Percentiles rank a stretch among this genome's conserved stretches.
These are phyloP conservation scores for Triops longicaudatus DNA, from an alignment of 1,140 invertebrate species.

Conservation along the genomic window DNA sequence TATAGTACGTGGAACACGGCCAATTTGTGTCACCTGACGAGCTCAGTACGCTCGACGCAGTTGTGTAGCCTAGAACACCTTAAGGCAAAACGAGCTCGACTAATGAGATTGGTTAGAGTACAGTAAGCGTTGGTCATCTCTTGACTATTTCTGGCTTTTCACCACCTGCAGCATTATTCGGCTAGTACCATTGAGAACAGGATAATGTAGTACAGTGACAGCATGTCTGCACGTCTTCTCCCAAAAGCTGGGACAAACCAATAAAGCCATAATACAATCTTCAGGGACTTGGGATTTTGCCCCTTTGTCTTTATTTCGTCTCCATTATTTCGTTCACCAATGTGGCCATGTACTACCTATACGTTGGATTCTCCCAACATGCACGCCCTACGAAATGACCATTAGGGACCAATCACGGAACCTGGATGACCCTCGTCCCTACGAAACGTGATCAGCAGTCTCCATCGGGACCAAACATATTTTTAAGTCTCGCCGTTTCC, in stretches of 20 bases:
- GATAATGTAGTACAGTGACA: background rate
- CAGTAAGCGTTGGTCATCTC: background rate
- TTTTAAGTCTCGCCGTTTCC: background rate
- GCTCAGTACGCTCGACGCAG: background rate
- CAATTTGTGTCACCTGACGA: background rate
- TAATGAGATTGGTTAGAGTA: background rate
- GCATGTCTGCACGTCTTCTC: constrained; percentile 1
- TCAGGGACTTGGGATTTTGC: background rate
- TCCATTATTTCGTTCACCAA: background rate
- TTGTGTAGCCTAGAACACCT: background rate
- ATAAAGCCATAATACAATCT: constrained; percentile 13
- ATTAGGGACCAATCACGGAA: constrained; percentile 1
- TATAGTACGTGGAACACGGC: background rate
- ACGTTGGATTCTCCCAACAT: background rate
- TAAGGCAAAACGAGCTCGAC: background rate
- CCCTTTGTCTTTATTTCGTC: background rate
- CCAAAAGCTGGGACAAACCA: background rate
- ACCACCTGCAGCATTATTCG: background rate
- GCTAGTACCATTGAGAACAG: background rate
- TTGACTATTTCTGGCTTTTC: background rate
- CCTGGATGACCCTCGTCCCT: constrained; percentile 9
- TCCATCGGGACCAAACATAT: background rate
- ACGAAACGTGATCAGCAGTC: constrained; percentile 11
- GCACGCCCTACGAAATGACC: constrained; percentile 9
- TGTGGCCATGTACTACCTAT: background rate